Evolutionary conservation across 2,797 vertebrate species (phyloP), one percentile per base, ranked within the genome.

Genomic region (Falco berigora): DNA sequence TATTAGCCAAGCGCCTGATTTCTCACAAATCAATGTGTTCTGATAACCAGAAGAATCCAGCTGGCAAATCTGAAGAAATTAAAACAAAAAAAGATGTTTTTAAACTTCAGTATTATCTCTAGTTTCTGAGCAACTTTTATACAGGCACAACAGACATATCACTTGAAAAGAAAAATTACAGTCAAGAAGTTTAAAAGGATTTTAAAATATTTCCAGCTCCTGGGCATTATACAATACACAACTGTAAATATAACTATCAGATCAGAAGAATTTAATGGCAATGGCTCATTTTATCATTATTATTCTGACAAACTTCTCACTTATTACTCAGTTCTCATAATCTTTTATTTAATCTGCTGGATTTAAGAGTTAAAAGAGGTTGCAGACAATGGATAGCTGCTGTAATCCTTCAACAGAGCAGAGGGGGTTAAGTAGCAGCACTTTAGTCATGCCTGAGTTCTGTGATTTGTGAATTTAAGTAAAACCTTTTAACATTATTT

Each of bases 401-500:
- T 38, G 30, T 91, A 91, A 96, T 90, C 88, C 64, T 75, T 59
- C 66, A 66, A 23, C 46, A 92, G 85, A 91, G 50, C 68, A 58
- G 77, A 94, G 40, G 17, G 69, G 36, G 74, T 96, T 96, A 94
- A 94, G 86, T 88, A 94, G 71, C 62, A 72, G 58, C 56, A 76
- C 86, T 95, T 96, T 49, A 97, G 89, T 74, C 87, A 87, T 92
- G 87, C 86, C 92, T 81, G 92, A 92, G 81, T 95, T 96, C 88
- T 67, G 42, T 92, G 91, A 96, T 96, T 96, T 96, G 89, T 94
- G 92, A 96, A 58, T 68, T 68, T 90, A 94, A 96, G 44, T 88
- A 96, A 97, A 93, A 91, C 40, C 44, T 92, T 96, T 96, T 94
- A 97, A 85, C 78, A 92, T 94, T 96, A 94, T 96, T 95, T 97